Base-by-base conservation (phyloP, 2,797 vertebrate genomes). In the Muscicapa striata region DNA sequence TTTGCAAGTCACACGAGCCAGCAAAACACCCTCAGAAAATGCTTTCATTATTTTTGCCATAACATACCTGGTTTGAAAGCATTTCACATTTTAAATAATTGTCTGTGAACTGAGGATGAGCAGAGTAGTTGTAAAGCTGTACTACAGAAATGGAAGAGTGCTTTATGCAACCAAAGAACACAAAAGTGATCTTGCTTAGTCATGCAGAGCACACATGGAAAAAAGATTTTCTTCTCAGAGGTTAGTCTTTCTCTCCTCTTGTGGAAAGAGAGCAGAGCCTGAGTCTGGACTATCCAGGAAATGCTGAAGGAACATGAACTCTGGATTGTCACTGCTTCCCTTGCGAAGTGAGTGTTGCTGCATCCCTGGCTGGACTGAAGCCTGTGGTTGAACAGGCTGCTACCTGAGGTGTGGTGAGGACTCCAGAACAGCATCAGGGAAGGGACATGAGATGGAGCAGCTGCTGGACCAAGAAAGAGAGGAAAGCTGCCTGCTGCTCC, bases 301-400 rank as follows among this genome's bases (percentile, higher is more conserved):
- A 30, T 18, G 20, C 12, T 40, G 21, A 29, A 34, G 52, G 48
- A 89, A 3, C 1, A 1, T 19, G 38, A 88, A 13, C 16, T 62
- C 40, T 0, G 0, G 6, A 5, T 20, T 55, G 29, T 12, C 58
- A 67, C 12, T 59, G 20, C 23, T 49, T 70, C 27, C 27, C 21
- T 20, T 29, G 11, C 1, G 3, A 55, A 45, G 34, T 14, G 29
- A 89, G 11, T 1, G 0, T 24, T 34, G 32, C 30, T 67, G 29
- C 2, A 2, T 40, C 49, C 41, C 32, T 17, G 11, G 5, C 17
- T 61, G 59, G 30, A 36, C n/a, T 2, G 4, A 58, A 81, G 21
- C 20, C 67, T 40, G 1, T 5, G 18, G 26, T 46, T 15, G 15
- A 57, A 46, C 30, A 23, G 6, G 8, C 15, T 48, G 32, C 46